A percentile compares a stretch with the other conserved stretches of the same genome.
Evolutionary conservation across 2,888 invertebrate species (phyloP).

Genomic region (Drosophila parthenogenetica): DNA sequence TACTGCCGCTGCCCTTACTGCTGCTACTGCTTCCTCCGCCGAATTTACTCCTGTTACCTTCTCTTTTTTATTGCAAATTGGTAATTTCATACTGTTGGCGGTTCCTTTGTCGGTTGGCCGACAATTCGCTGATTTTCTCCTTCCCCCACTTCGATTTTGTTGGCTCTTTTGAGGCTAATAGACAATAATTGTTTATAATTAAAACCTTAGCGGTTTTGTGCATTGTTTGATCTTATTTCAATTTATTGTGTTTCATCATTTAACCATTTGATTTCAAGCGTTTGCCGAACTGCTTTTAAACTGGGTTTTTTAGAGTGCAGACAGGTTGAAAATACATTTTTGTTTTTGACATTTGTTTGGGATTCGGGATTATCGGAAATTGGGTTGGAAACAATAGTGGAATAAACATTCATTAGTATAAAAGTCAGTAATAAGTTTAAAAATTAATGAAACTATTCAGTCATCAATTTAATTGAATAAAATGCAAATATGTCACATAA

Average conservation of each 20-base stretch:
- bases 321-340: background rate
- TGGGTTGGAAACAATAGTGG: too few species aligned
- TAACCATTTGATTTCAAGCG: constrained; percentile 16
- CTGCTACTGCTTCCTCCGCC: background rate
- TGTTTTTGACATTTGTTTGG: background rate
- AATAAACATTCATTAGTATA: too few species aligned
- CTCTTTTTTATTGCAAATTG: constrained; percentile 67
- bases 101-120: constrained; percentile 52
- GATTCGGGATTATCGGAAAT: background rate
- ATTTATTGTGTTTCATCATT: constrained; percentile 9
- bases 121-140: constrained; percentile 35
- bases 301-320: background rate
- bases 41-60: constrained; percentile 1
- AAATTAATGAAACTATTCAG: too few species aligned
- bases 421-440: too few species aligned
- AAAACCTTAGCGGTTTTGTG: constrained; percentile 50
- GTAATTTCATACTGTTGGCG: constrained; percentile 84
- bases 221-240: constrained; percentile 19
- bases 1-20: background rate
- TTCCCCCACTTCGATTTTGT: constrained; percentile 6
- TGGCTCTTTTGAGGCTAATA: constrained; percentile 51
- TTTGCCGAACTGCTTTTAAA: constrained; percentile 6
- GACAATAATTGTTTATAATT: constrained; percentile 64
- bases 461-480: too few species aligned
- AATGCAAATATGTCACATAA: too few species aligned